Evolutionary conservation across 2,113 vertebrate species (phyloP), one percentile per base, ranked within the genome.

Genomic region (Nothoprocta pentlandii): DNA sequence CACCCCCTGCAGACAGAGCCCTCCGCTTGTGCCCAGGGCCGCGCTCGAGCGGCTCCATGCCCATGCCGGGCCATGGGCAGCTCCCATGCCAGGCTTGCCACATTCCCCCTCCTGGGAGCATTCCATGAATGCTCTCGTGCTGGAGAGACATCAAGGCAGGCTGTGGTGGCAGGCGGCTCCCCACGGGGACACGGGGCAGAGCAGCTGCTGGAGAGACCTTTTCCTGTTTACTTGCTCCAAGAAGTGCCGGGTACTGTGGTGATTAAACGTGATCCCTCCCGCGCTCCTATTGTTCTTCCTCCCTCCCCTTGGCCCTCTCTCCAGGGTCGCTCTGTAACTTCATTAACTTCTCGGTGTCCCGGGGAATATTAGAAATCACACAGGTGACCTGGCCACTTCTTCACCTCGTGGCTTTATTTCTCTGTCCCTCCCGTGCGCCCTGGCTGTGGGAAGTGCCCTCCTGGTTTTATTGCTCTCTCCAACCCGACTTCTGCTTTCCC

Each of bases 181-280:
- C 76, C 1, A 1, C 1, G 3, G 88, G 89, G 82, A 77, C 2
- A 1, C 61, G 41, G 89, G 49, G 66, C 58, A 79, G 76, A 74
- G 21, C 92, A 96, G 94, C 94, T 97, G 94, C 94, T 92, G 12
- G 56, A 95, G 94, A 80, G 93, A 11, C 87, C 62, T 92, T 94
- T 96, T 97, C 97, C 96, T 98, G 97, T 98, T 97, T 97, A 96
- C 92, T 85, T 53, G 68, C 96, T 96, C 87, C 87, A 75, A 84
- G 85, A 89, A 88, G 87, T 75, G 67, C 92, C 2, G 34, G 74
- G 61, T 95, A 67, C 46, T 92, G 83, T 62, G 59, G 36, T 71
- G 76, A 78, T 90, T 92, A 89, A 90, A 95, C 75, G 81, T 74
- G 85, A 91, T 63, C 88, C 84, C 85, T 78, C 68, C 78, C 54